These are phyloP conservation scores for Larimichthys polyactis DNA, from an alignment of 2,113 vertebrate genomes.

Conservation along the genomic window DNA sequence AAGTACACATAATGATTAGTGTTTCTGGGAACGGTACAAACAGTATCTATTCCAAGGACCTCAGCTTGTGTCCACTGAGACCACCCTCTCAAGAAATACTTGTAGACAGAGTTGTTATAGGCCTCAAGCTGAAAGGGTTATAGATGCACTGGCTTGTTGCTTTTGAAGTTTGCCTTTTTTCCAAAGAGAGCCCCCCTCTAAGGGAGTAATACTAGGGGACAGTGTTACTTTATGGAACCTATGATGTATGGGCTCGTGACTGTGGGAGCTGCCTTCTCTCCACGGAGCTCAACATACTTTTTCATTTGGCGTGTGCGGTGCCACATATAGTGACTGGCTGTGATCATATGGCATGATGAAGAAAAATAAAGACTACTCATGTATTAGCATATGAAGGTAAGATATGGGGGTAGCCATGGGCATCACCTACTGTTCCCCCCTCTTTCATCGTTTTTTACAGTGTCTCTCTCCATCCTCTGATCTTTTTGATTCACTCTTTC, in stretches of 20 bases:
- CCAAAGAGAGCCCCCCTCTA: neutral
- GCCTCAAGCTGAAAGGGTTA: conserved; percentile 22
- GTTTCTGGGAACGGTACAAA: neutral
- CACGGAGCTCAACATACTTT: conserved; percentile 18
- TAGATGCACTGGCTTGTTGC: conserved; percentile 43
- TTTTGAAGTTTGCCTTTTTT: conserved; percentile 43
- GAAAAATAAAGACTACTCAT: conserved; percentile 42
- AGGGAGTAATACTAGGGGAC: conserved; percentile 38
- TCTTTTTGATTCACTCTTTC: neutral
- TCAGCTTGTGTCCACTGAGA: conserved; percentile 10
- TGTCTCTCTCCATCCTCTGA: neutral
- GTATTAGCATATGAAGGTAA: conserved; percentile 10
- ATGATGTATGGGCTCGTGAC: conserved; percentile 46
- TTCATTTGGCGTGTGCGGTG: conserved; percentile 20
- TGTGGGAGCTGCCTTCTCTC: conserved; percentile 24
- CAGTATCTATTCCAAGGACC: neutral
- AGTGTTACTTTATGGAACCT: conserved; percentile 42
- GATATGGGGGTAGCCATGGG: neutral
- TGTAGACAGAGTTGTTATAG: conserved; percentile 24
- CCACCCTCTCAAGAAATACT: conserved; percentile 20
- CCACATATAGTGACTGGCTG: conserved; percentile 37
- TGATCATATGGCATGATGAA: conserved; percentile 58
- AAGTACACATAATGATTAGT: neutral
- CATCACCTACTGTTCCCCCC: neutral
- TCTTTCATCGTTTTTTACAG: conserved; percentile 6